A percentile compares a stretch with the other conserved stretches of the same genome.
Conservation (phyloP, 64 coral and sea anemone genomes). For the Dendrophyllia cribrosa region DNA sequence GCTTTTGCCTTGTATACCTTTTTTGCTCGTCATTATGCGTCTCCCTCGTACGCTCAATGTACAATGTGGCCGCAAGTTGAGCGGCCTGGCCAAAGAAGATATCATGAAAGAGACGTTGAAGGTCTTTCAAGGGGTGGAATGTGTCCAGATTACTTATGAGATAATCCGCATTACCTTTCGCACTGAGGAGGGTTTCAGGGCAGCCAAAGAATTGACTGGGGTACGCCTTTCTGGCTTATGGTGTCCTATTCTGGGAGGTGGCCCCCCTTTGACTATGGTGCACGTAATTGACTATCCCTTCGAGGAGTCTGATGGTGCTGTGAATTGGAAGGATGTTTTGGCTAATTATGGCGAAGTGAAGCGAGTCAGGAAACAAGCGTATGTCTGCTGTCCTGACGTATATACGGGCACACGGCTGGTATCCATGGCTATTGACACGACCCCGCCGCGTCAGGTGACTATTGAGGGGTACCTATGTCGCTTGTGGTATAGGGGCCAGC, state of each 20-base stretch:
- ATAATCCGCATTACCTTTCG: too few relatives aligned
- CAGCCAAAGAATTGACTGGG: too few relatives aligned
- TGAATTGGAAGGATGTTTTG: not conserved
- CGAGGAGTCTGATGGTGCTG: not conserved
- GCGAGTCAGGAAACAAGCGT: not conserved
- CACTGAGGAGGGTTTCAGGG: too few relatives aligned
- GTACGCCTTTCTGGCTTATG: not conserved
- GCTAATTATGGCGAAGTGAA: not conserved
- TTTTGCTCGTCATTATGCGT: not conserved
- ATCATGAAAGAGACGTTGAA: too few relatives aligned
- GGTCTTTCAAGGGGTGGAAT: too few relatives aligned
- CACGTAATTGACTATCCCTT: not conserved
- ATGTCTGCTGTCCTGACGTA: not conserved
- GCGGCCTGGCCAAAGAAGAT: too few relatives aligned
- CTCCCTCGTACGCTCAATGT: too few relatives aligned
- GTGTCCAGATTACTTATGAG: too few relatives aligned
- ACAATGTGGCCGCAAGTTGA: too few relatives aligned
- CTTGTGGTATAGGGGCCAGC: not conserved
- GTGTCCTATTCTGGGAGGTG: not conserved
- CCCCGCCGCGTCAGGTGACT: not conserved
- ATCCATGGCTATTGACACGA: not conserved
- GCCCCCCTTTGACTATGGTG: too few relatives aligned
- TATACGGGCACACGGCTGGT: not conserved
- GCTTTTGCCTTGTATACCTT: too few relatives aligned
- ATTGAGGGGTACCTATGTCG: not conserved